Evolutionary conservation across 2,113 vertebrate genomes (phyloP), one percentile per base, ranked within the genome.

Genomic region (Gopherus evgoodei): DNA sequence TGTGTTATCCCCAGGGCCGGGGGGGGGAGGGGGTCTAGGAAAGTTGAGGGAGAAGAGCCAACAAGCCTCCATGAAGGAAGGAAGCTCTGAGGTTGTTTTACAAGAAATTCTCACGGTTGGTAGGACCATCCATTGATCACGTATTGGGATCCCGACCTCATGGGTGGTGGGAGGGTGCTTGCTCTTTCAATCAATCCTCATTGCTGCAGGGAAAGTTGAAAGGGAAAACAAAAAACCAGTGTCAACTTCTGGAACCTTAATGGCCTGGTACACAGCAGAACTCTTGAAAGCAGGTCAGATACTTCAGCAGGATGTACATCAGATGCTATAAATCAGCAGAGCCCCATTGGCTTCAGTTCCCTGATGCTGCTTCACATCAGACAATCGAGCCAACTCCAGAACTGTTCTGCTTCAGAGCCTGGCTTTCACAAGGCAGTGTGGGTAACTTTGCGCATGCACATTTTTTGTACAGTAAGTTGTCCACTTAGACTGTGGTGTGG

Each of bases 221-320:
- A 95, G 83, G 79, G 90, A 93, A 88, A 95, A 92, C 19, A 6
- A 53, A 84, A 53, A 88, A 92, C 57, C 76, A 90, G 35, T 47
- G 81, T 62, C 0, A 44, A 75, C 49, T 84, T 89, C 38, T 2
- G 78, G 90, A 93, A 56, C 91, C 96, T 93, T 6, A 81, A 6
- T 10, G 89, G 87, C 83, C 52, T 69, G 90, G 85, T 94, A 53
- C 78, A 76, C n/a, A 85, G 90, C 8, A 89, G 88, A 88, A 86
- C 83, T 80, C 35, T 81, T 88, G 83, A 65, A 90, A 96, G 83
- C 88, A 84, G 91, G 90, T 90, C 95, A 92, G 90, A 52, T 7
- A 69, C 42, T 91, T 88, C 4, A 0, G 86, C 86, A 91, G 90
- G 81, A 57, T 69, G 90, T 78, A 86, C 72, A 57, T 85, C 85